These are phyloP conservation scores for Brachymystax lenok DNA, from an alignment of 2,797 vertebrate species.

Conservation along the genomic window DNA sequence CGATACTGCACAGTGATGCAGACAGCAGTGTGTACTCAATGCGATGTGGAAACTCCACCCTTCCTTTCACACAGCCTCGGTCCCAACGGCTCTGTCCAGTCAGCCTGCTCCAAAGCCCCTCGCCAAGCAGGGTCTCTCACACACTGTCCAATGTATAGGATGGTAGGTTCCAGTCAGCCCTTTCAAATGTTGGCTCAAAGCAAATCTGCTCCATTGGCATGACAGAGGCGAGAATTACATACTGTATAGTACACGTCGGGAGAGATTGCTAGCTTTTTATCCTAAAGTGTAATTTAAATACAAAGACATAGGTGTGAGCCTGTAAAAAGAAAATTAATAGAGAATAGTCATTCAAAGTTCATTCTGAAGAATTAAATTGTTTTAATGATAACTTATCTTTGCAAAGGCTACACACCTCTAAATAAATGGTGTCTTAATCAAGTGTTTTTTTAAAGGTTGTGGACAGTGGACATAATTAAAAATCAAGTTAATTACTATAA, in stretches of 20 bases:
- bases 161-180: constrained; percentile 84
- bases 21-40: constrained; percentile 52
- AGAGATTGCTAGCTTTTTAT: constrained; percentile 31
- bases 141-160: constrained; percentile 79
- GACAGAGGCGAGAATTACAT: constrained; percentile 48
- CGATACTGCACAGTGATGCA: constrained; percentile 37
- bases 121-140: constrained; percentile 7
- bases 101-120: constrained; percentile 32
- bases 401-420: not conserved
- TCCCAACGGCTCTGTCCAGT: constrained; percentile 40
- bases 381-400: not conserved
- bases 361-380: not conserved
- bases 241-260: constrained; percentile 16
- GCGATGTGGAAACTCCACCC: constrained; percentile 28
- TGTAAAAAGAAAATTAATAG: not conserved
- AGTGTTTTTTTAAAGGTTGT: too few relatives aligned
- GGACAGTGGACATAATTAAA: too few relatives aligned
- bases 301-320: not conserved
- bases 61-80: constrained; percentile 25
- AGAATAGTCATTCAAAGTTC: not conserved
- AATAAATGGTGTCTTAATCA: too few relatives aligned
- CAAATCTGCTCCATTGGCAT: constrained; percentile 62
- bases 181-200: constrained; percentile 59
- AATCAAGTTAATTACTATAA: too few relatives aligned
- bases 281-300: constrained; percentile 2